Base-by-base conservation (phyloP, 1,140 invertebrate genomes). In the Diabrotica virgifera region DNA sequence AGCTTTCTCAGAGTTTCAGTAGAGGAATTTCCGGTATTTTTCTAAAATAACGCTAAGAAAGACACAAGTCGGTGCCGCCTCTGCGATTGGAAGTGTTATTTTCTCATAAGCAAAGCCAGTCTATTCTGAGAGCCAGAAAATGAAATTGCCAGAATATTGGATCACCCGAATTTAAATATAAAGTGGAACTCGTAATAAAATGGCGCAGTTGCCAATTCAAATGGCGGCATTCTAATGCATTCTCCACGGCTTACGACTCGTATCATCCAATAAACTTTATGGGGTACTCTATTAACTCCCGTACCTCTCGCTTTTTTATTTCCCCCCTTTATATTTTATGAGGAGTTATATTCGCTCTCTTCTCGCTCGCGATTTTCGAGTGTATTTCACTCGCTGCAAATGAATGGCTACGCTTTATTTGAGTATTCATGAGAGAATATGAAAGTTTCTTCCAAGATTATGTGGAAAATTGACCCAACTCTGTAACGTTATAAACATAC, bases 131-230 rank as follows among this genome's bases (percentile, higher is more conserved):
- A 64, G 63, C 37, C 53, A 65, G 65, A 67, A 68, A 73, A 73
- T 73, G 72, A 73, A 73, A 73, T 73, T 71, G 68, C 67, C 59
- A 62, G 72, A 71, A 71, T 71, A 73, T 73, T 70, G 72, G 65
- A 71, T 71, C 67, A 64, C 67, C 67, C 52, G 66, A 71, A 73
- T 73, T 73, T 73, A 73, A 73, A 73, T 73, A 73, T 73, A 73
- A 73, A 73, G 72, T 72, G 70, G 72, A 68, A 68, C 69, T 66
- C 63, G 70, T 70, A 73, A 73, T 73, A 73, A 73, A 73, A 73
- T 66, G 70, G 66, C 66, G 66, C 13, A 52, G 59, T 63, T 52
- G 60, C 62, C 54, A 60, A 66, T 70, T 63, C 66, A 66, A 70
- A 70, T 70, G 63, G 65, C 63, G 52, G 53, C 51, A 61, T 58